Evolutionary conservation across 2,888 invertebrate genomes (phyloP).

Genomic region (Drosophila melanosoma): DNA sequence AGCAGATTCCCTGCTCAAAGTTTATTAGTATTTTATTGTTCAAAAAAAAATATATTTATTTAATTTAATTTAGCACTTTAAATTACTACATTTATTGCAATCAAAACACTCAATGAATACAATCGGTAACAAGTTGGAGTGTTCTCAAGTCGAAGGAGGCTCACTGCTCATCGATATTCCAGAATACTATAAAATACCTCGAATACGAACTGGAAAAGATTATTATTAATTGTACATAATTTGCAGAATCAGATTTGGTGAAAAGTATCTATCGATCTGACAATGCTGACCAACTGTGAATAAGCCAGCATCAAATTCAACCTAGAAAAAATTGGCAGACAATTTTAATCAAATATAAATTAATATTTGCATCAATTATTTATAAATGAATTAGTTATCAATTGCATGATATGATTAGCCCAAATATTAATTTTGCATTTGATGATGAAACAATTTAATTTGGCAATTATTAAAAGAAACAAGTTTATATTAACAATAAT

Average conservation of each 20-base stretch:
- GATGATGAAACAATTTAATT: not conserved
- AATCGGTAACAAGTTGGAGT: not conserved
- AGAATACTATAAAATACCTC: not conserved
- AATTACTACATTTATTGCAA: not conserved
- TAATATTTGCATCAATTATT: not conserved
- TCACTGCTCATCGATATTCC: not conserved
- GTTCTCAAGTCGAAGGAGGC: not conserved
- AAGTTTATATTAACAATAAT: not conserved
- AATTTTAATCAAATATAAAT: not conserved
- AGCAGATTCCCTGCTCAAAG: not conserved
- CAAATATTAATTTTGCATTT: not conserved
- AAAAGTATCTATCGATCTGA: not conserved
- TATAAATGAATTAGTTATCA: not conserved
- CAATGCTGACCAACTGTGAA: not conserved
- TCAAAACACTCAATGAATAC: not conserved
- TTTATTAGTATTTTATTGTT: not conserved
- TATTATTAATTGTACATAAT: not conserved
- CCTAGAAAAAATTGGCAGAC: fast-evolving
- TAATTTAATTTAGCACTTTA: not conserved
- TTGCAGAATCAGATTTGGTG: too few species aligned
- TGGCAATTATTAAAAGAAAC: not conserved
- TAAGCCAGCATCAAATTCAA: not conserved
- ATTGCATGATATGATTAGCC: not conserved
- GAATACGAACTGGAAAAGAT: not conserved
- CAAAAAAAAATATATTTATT: too few species aligned